Evolutionary conservation across 1,140 invertebrate genomes (phyloP), one percentile per base, ranked within the genome.

Genomic region (Oncopodura yosiiana): DNA sequence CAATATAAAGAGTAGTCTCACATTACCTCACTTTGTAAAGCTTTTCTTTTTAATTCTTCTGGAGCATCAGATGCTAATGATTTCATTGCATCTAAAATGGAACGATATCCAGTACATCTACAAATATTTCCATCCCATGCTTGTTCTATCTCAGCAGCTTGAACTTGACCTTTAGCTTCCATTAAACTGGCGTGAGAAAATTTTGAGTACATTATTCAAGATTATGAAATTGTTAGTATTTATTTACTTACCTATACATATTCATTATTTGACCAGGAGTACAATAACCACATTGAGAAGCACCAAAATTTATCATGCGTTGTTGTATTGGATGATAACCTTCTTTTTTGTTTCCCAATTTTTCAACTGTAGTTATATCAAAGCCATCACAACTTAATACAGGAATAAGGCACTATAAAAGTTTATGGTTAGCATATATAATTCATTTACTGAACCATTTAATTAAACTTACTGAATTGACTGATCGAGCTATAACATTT

Each of bases 21-120:
- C n/a, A n/a, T n/a, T n/a, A n/a, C n/a, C n/a, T n/a, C n/a, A 34
- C 65, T 21, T 74, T 68, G 16, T n/a, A n/a, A n/a, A n/a, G 64
- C 66, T 56, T 64, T 66, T 14, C 60, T 37, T 27, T 62, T 58
- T 9, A 70, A 48, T 18, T 67, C 64, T 23, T 60, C 39, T 3
- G 65, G 50, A 0, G 67, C 70, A 54, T 73, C 69, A 1, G 44
- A 45, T 18, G 68, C 66, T 45, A 77, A 69, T 3, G 73, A 70
- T 59, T 75, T 76, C 55, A 75, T 76, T 2, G 74, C 73, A 54
- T 77, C 74, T 32, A 88, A 71, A 65, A 92, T 91, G 1, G 87
- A 80, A 51, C 88, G 73, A 63, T 90, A 92, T 0, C 88, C 88
- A 1, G 88, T 92, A 67, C 88, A 92, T 42, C 88, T 77, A 57